A percentile compares a stretch with the other conserved stretches of the same genome.
Conservation (phyloP, 2,797 vertebrate species). For the Darevskia mixta region DNA sequence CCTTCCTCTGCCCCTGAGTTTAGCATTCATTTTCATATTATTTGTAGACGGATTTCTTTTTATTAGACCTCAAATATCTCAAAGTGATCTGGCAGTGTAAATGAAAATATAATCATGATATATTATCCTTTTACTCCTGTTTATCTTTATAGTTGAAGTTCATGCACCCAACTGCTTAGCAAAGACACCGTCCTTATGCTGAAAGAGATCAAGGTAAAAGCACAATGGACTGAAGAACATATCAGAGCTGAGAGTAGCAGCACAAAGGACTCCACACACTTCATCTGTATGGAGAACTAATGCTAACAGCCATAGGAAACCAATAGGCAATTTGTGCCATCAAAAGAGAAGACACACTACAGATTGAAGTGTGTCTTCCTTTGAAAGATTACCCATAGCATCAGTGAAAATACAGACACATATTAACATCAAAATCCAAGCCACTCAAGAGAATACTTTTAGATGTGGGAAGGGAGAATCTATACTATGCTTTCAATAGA, state of each 20-base stretch:
- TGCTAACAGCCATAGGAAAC: background rate
- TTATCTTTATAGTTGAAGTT: slow-evolving; percentile 18
- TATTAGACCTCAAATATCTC: background rate
- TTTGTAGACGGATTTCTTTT: too few species aligned
- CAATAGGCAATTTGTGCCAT: background rate
- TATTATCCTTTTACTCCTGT: background rate
- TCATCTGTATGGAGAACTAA: background rate
- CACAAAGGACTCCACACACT: background rate
- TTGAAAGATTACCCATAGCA: slow-evolving; percentile 10
- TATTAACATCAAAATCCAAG: slow-evolving; percentile 20
- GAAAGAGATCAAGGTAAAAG: background rate
- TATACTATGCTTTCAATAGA: background rate
- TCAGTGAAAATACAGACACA: slow-evolving; percentile 9
- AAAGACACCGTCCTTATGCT: background rate
- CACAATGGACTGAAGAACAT: slow-evolving; percentile 12
- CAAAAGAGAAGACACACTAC: slow-evolving; percentile 14
- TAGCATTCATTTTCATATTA: too few species aligned
- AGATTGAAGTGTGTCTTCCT: background rate
- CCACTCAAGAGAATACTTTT: too few species aligned
- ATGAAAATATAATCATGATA: background rate
- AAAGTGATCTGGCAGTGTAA: background rate
- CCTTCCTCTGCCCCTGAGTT: too few species aligned
- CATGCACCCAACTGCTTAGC: background rate
- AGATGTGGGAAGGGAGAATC: background rate
- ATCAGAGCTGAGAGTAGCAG: background rate